Percentiles rank a stretch among this genome's conserved stretches.
Evolutionary conservation across 2,113 vertebrate genomes (phyloP).

Genomic region (Cyprinodon variegatus): DNA sequence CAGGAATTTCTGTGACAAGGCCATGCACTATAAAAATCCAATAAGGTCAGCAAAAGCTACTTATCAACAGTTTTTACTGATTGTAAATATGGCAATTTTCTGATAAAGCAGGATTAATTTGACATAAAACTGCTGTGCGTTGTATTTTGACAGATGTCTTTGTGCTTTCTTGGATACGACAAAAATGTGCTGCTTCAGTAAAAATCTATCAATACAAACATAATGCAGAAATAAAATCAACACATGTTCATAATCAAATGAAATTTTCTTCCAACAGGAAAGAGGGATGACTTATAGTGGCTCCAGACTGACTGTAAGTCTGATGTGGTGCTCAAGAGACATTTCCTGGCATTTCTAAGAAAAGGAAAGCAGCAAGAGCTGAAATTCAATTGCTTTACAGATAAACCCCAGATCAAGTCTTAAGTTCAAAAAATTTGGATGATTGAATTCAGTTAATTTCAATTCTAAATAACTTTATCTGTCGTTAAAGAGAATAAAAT

Average conservation of each 20-base stretch:
- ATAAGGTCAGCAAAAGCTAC: conserved; percentile 11
- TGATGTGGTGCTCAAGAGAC: neutral
- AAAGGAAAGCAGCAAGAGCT: neutral
- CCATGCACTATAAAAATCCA: conserved; percentile 12
- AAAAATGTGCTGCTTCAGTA: neutral
- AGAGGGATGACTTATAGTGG: neutral
- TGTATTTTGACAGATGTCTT: neutral
- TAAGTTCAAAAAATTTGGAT: neutral
- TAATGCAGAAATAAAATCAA: too few relatives aligned
- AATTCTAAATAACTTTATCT: too few relatives aligned
- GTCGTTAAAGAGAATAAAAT: too few relatives aligned
- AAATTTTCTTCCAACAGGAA: too few relatives aligned
- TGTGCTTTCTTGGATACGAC: neutral
- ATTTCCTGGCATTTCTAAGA: neutral
- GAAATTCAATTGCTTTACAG: too few relatives aligned
- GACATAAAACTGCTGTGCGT: neutral
- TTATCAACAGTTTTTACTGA: neutral
- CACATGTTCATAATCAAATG: neutral
- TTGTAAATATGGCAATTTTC: conserved; percentile 3
- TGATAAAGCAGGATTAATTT: conserved; percentile 6
- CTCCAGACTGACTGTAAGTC: neutral
- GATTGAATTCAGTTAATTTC: too few relatives aligned
- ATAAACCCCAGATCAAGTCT: neutral
- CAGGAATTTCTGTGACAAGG: conserved; percentile 1
- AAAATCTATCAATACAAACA: neutral